Conservation (phyloP, 1,140 invertebrate genomes). For the Dendroctonus valens region DNA sequence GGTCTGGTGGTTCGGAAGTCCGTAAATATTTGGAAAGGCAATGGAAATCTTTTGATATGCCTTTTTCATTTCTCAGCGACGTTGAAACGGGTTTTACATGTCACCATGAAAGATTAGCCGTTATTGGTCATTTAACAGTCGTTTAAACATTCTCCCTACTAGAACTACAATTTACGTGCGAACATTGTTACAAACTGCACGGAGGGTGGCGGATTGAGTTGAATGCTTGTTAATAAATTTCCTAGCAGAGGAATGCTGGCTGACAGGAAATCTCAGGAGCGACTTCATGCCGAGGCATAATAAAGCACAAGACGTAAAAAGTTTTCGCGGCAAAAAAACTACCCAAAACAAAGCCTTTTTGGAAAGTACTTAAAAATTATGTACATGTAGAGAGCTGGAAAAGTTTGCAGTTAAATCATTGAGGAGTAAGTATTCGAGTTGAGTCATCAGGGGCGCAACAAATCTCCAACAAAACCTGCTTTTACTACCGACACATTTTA, state of each 20-base stretch:
- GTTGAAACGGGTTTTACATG: not conserved
- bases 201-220: too few species aligned
- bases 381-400: conserved; percentile 32
- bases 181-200: too few species aligned
- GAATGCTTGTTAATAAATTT: too few species aligned
- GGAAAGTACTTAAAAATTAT: conserved; percentile 36
- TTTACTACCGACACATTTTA: too few species aligned
- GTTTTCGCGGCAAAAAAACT: conserved; percentile 16
- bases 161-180: too few species aligned
- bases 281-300: not conserved
- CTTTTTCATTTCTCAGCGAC: not conserved
- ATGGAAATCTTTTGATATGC: conserved; percentile 6
- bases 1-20: not conserved
- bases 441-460: conserved; percentile 8
- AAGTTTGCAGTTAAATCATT: conserved; percentile 35
- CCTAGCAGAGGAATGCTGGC: too few species aligned
- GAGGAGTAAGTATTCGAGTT: conserved; percentile 27
- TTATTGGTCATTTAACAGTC: too few species aligned
- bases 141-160: too few species aligned
- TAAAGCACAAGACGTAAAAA: conserved; percentile 28
- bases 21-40: conserved; percentile 16
- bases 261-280: too few species aligned
- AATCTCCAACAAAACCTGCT: too few species aligned
- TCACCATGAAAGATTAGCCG: too few species aligned
- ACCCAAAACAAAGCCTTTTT: conserved; percentile 31